phyloP scores from a whole-genome alignment of 2,888 invertebrate species.

The Synergus japonicus region DNA sequence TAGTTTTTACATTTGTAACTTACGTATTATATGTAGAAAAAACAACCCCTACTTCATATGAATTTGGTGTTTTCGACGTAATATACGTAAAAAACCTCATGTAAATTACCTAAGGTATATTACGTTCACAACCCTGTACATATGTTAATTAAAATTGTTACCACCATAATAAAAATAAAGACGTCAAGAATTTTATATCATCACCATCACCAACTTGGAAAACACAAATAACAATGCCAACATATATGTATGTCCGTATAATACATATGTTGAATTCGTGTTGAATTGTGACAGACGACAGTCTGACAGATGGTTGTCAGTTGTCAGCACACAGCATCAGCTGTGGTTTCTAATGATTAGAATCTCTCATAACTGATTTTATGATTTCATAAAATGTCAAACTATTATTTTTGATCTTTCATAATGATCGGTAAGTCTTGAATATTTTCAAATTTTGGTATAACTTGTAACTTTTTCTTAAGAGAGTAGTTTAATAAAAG shows the following conservation, averaged over 20 bases:
- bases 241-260: background rate
- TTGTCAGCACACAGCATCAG: background rate
- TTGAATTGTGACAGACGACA: too few species aligned
- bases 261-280: too few species aligned
- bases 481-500: background rate
- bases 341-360: background rate
- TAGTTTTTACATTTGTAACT: too few species aligned
- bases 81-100: too few species aligned
- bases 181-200: background rate
- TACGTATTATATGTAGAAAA: too few species aligned
- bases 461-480: background rate
- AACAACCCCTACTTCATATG: too few species aligned
- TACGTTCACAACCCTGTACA: too few species aligned
- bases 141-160: background rate
- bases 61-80: too few species aligned
- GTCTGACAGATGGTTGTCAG: background rate
- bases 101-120: too few species aligned
- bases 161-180: background rate
- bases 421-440: background rate
- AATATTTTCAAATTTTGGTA: background rate
- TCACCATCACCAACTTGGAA: background rate
- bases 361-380: background rate
- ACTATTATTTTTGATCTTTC: background rate
- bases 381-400: slow-evolving; percentile 12
- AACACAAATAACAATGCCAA: background rate